Conservation (phyloP, 2,797 vertebrate species). For the Oophaga sylvatica region DNA sequence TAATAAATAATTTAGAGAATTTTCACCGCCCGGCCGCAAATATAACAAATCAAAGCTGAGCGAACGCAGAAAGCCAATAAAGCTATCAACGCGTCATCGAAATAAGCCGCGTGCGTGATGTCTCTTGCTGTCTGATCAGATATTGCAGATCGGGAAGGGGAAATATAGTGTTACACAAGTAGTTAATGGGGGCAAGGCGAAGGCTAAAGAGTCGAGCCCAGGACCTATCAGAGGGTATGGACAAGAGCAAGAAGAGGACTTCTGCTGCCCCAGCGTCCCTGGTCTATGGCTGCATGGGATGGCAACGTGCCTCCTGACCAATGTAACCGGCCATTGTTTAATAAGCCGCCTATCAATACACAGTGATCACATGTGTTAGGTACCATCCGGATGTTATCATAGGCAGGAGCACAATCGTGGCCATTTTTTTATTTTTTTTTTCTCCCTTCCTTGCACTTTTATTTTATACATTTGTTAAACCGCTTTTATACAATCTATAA, state of each 20-base stretch:
- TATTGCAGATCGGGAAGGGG: conserved; percentile 33
- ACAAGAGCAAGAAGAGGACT: conserved; percentile 10
- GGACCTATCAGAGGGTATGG: conserved; percentile 22
- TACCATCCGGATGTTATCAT: neutral
- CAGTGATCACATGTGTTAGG: neutral
- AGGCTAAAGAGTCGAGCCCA: conserved; percentile 20
- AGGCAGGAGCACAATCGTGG: neutral
- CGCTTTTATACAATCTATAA: conserved; percentile 40
- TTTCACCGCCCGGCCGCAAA: conserved; percentile 53
- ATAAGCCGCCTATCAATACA: neutral
- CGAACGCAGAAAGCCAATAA: conserved; percentile 56
- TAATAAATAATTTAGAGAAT: conserved; percentile 58
- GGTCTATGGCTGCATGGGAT: conserved; percentile 1
- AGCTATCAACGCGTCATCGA: conserved; percentile 62
- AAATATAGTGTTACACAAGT: conserved; percentile 57
- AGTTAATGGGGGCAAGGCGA: conserved; percentile 53
- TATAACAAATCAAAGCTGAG: conserved; percentile 52
- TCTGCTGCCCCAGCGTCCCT: neutral
- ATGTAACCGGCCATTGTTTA: conserved; percentile 1
- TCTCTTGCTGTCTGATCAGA: conserved; percentile 51
- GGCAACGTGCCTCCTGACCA: neutral
- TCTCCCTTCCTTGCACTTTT: conserved; percentile 1
- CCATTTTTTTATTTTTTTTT: neutral
- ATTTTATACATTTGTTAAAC: conserved; percentile 44
- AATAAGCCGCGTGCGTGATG: conserved; percentile 51